Conservation (phyloP, 2,797 vertebrate genomes). For the Mallotus villosus region DNA sequence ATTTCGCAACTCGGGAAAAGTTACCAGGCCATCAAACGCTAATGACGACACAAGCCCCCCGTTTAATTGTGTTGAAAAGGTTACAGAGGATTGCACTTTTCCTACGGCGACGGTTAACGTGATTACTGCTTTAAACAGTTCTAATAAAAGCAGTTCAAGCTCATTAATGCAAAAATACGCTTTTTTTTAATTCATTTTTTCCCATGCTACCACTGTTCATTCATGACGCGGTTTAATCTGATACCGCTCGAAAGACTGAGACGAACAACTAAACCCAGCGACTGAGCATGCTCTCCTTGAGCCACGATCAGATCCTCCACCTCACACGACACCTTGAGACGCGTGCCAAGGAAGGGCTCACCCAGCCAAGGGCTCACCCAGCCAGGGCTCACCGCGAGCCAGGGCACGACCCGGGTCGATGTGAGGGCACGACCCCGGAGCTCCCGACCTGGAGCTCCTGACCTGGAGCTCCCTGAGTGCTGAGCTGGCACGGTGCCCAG, state of each 20-base stretch:
- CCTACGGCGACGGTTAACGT: conserved; percentile 25
- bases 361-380: no score
- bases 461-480: conserved; percentile 25
- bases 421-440: conserved; percentile 20
- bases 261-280: no score
- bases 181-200: neutral
- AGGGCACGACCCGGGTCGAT: no score
- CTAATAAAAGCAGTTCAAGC: neutral
- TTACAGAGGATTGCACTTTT: conserved; percentile 10
- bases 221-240: neutral
- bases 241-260: no score
- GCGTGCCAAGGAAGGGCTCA: neutral
- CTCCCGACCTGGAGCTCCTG: no score
- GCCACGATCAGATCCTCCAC: neutral
- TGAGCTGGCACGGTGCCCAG: conserved; percentile 12
- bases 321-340: neutral
- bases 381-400: no score
- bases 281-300: neutral
- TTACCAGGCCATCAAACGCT: conserved; percentile 29
- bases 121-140: conserved; percentile 22
- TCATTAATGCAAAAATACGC: neutral
- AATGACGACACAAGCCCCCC: conserved; percentile 26
- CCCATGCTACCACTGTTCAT: neutral
- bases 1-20: conserved; percentile 1
- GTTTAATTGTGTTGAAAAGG: conserved; percentile 7